A percentile compares a stretch with the other conserved stretches of the same genome.
These are phyloP conservation scores for Catagonus wagneri DNA, from an alignment of 2,113 vertebrate genomes.

Conservation along the genomic window DNA sequence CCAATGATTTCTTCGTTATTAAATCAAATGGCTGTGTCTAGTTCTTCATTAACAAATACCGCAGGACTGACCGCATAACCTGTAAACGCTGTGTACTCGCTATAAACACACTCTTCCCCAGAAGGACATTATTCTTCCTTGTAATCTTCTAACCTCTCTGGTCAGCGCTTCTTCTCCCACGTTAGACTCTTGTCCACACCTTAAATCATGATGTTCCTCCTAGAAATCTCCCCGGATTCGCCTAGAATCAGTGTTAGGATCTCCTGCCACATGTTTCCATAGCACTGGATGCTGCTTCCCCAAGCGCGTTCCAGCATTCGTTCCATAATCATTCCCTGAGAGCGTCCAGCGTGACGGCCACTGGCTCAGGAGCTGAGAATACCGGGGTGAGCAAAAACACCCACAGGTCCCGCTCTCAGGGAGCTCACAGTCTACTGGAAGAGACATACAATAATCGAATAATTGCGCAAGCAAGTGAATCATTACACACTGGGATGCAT, in stretches of 20 bases:
- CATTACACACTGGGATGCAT: background rate
- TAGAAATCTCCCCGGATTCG: constrained; percentile 18
- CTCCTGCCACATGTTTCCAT: background rate
- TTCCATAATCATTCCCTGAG: background rate
- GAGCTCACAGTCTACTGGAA: constrained; percentile 9
- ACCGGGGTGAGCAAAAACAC: background rate
- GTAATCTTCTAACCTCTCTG: constrained; percentile 50
- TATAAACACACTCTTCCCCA: constrained; percentile 37
- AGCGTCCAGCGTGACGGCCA: background rate
- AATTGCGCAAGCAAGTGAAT: constrained; percentile 42
- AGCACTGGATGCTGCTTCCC: background rate
- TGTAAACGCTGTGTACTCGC: constrained; percentile 21
- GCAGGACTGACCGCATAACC: background rate
- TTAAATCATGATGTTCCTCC: background rate
- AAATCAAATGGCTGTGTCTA: background rate
- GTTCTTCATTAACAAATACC: constrained; percentile 12
- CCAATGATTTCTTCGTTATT: constrained; percentile 45
- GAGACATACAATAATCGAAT: constrained; percentile 13
- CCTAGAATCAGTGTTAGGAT: background rate
- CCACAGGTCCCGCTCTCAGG: background rate
- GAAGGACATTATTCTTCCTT: background rate
- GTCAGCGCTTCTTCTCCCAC: constrained; percentile 18
- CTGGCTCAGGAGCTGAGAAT: constrained; percentile 28
- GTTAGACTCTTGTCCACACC: constrained; percentile 35
- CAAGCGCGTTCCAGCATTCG: background rate